Conservation (phyloP, 2,113 vertebrate genomes). For the Misgurnus anguillicaudatus region DNA sequence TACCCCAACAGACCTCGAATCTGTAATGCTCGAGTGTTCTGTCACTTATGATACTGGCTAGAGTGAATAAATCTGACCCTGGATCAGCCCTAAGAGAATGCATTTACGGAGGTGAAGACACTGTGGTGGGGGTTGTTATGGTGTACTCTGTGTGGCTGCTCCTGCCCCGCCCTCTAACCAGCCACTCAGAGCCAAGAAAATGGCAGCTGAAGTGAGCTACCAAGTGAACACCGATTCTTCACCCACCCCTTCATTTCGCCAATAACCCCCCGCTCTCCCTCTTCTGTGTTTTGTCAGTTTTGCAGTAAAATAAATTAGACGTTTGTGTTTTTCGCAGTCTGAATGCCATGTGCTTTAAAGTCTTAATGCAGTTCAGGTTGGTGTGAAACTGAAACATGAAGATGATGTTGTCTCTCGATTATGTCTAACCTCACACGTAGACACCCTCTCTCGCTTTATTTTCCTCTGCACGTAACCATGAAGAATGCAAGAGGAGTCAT, state of each 20-base stretch:
- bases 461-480: slow-evolving; percentile 69
- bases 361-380: too few relatives aligned
- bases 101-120: neutral
- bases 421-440: neutral
- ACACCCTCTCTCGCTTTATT: slow-evolving; percentile 59
- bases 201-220: slow-evolving; percentile 67
- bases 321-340: neutral
- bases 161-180: slow-evolving; percentile 69
- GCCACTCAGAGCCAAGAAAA: slow-evolving; percentile 75
- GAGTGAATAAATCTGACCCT: slow-evolving; percentile 14
- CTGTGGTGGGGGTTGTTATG: slow-evolving; percentile 12
- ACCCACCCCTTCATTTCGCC: slow-evolving; percentile 46
- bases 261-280: slow-evolving; percentile 21
- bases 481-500: slow-evolving; percentile 65
- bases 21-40: neutral
- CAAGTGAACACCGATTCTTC: slow-evolving; percentile 39
- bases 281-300: slow-evolving; percentile 29
- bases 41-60: slow-evolving; percentile 3
- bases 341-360: neutral
- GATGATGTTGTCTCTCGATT: neutral
- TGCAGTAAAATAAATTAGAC: slow-evolving; percentile 5
- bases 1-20: slow-evolving; percentile 20
- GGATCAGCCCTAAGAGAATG: slow-evolving; percentile 19
- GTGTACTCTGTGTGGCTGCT: slow-evolving; percentile 63
- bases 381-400: neutral